These are phyloP conservation scores for Apostichopus japonicus DNA, from an alignment of 35 echinoderm and acorn worm genomes.

Conservation along the genomic window DNA sequence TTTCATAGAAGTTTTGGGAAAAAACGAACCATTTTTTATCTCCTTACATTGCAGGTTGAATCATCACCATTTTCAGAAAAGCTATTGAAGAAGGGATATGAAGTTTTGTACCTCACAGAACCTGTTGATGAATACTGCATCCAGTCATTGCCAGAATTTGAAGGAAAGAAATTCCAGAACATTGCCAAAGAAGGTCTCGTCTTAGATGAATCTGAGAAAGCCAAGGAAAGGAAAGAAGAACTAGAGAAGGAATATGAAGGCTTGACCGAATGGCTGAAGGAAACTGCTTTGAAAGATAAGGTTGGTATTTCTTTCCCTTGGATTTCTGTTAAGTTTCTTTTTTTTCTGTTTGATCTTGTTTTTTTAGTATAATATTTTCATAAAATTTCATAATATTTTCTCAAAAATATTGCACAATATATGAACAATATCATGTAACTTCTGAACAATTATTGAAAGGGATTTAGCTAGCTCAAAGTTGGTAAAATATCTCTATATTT, in stretches of 20 bases:
- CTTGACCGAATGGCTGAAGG: conserved; percentile 92
- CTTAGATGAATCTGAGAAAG: conserved; percentile 88
- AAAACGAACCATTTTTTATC: too few species aligned
- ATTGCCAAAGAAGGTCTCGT: conserved; percentile 95
- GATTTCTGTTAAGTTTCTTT: too few species aligned
- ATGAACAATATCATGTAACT: too few species aligned
- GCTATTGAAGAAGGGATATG: conserved; percentile 95
- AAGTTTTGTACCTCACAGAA: conserved; percentile 96
- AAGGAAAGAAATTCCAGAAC: conserved; percentile 99
- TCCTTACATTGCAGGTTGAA: conserved; percentile 67
- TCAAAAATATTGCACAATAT: too few species aligned
- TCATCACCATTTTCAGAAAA: conserved; percentile 89
- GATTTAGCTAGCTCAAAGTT: too few species aligned
- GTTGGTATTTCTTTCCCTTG: background rate
- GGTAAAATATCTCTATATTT: too few species aligned
- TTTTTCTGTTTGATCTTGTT: too few species aligned
- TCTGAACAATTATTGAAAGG: too few species aligned
- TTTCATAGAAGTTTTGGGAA: too few species aligned
- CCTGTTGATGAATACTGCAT: conserved; percentile 98
- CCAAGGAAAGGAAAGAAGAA: conserved; percentile 82
- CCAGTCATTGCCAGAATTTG: conserved; percentile 96
- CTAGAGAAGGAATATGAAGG: conserved; percentile 92
- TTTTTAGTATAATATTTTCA: too few species aligned
- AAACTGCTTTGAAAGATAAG: conserved; percentile 89
- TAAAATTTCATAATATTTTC: too few species aligned